Evolutionary conservation across 1,140 invertebrate genomes (phyloP).

Genomic region (Samia ricini): DNA sequence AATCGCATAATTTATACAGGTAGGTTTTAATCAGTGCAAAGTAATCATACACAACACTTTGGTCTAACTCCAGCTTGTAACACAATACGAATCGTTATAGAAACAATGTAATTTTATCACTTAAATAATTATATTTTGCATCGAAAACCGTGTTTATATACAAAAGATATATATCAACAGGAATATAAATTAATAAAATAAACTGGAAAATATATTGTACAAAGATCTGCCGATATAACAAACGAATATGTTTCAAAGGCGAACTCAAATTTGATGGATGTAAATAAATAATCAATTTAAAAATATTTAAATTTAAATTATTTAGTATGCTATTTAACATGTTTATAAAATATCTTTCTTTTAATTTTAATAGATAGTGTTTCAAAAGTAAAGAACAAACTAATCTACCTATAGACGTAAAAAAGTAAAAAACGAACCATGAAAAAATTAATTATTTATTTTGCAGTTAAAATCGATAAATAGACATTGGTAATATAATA

Average conservation of each 20-base stretch:
- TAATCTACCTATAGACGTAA: no score
- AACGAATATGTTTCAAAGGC: conserved; percentile 49
- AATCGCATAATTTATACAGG: background rate
- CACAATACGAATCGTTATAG: conserved; percentile 3
- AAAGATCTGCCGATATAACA: conserved; percentile 71
- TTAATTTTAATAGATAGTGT: no score
- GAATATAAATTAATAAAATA: conserved; percentile 28
- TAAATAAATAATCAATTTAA: background rate
- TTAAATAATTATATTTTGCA: conserved; percentile 8
- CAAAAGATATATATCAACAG: conserved; percentile 12
- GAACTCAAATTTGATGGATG: conserved; percentile 5
- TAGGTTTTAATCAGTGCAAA: conserved; percentile 1
- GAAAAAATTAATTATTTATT: no score
- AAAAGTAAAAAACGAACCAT: no score
- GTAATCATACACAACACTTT: conserved; percentile 59
- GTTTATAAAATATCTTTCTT: no score
- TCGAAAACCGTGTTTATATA: conserved; percentile 17
- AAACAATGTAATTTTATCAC: conserved; percentile 20
- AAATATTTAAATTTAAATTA: no score
- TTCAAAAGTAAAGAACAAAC: no score
- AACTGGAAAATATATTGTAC: conserved; percentile 56
- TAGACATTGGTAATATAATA: background rate
- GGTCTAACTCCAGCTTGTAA: conserved; percentile 77
- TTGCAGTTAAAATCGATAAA: no score
- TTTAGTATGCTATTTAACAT: no score